A percentile compares a stretch with the other conserved stretches of the same genome.
Conservation (phyloP, 2,113 vertebrate species). For the Oostethus manadensis region DNA sequence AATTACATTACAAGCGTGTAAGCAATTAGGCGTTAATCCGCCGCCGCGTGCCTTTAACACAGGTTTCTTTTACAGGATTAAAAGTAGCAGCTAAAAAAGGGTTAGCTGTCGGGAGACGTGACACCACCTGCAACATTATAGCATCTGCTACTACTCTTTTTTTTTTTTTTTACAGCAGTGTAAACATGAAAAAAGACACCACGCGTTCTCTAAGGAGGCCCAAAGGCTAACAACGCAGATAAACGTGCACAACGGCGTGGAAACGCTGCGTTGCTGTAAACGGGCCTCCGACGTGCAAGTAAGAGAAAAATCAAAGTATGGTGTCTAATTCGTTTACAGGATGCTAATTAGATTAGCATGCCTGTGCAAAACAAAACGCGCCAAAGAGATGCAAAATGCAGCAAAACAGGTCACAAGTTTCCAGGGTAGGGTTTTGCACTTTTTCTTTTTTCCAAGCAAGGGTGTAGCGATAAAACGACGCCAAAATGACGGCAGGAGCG, state of each 20-base stretch:
- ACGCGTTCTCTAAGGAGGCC: neutral
- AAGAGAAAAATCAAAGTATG: slow-evolving; percentile 32
- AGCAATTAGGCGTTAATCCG: slow-evolving; percentile 10
- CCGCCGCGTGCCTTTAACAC: neutral
- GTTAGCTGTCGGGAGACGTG: slow-evolving; percentile 22
- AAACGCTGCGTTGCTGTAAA: slow-evolving; percentile 44
- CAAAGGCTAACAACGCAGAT: slow-evolving; percentile 24
- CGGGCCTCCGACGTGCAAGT: slow-evolving; percentile 25
- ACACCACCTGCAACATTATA: slow-evolving; percentile 1
- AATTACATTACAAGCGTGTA: slow-evolving; percentile 16
- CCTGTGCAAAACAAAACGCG: slow-evolving; percentile 54
- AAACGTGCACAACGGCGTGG: slow-evolving; percentile 37
- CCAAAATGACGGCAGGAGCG: no score
- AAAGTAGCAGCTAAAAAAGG: slow-evolving; percentile 20
- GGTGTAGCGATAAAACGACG: no score
- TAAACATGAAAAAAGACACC: neutral
- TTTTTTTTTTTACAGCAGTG: neutral
- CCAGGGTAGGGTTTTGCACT: no score
- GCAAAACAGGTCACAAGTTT: slow-evolving; percentile 41
- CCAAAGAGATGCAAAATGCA: slow-evolving; percentile 24
- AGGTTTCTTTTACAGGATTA: slow-evolving; percentile 15
- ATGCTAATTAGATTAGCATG: slow-evolving; percentile 53
- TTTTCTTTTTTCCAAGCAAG: no score
- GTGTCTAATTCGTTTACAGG: slow-evolving; percentile 60
- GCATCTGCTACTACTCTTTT: neutral